Conservation (phyloP, 2,113 vertebrate genomes). For the Trochalopteron elliotii region DNA sequence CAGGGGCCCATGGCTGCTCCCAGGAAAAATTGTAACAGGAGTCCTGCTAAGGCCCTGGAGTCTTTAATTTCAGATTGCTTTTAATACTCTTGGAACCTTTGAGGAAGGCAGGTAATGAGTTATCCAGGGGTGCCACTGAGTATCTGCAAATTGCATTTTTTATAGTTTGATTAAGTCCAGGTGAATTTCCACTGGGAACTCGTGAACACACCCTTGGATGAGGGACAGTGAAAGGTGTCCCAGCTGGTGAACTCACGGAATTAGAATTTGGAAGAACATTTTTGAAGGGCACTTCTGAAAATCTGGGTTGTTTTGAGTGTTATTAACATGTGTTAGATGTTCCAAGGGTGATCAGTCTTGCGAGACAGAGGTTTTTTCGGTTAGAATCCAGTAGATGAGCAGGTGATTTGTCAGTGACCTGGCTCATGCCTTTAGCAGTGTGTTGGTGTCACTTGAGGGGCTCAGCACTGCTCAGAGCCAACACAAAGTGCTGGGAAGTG, state of each 20-base stretch:
- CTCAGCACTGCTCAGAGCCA: neutral
- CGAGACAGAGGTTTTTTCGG: neutral
- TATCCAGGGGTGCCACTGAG: neutral
- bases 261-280: neutral
- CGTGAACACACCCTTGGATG: neutral
- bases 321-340: neutral
- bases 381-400: neutral
- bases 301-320: conserved; percentile 9
- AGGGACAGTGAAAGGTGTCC: neutral
- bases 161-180: neutral
- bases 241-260: neutral
- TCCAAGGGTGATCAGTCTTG: neutral
- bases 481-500: neutral
- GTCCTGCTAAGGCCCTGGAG: neutral
- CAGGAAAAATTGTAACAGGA: neutral
- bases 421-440: neutral
- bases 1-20: neutral
- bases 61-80: neutral
- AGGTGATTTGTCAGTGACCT: neutral
- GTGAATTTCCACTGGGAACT: neutral
- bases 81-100: neutral
- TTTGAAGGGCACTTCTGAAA: conserved; percentile 32
- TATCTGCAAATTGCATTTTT: neutral
- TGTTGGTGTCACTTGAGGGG: neutral
- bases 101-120: neutral